phyloP scores from a whole-genome alignment of 2,888 invertebrate species.

The Chydorus sphaericus region DNA sequence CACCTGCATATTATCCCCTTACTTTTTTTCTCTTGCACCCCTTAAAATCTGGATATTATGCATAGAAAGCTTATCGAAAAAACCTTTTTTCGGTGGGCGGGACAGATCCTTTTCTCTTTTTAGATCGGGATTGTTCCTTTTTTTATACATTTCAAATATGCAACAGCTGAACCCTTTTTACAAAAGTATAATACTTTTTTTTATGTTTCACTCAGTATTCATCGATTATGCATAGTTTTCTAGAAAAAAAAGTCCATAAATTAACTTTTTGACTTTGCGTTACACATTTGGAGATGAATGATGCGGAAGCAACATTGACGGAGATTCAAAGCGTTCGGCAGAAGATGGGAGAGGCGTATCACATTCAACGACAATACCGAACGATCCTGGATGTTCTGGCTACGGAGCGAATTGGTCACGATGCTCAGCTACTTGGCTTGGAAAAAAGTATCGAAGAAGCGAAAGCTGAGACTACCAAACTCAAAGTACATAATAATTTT shows the following conservation, averaged over 20 bases:
- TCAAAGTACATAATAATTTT: constrained; percentile 1
- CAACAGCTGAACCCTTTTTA: too few relatives aligned
- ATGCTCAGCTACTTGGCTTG: background rate
- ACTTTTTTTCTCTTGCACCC: too few relatives aligned
- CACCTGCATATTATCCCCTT: too few relatives aligned
- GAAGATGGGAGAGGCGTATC: constrained; percentile 12
- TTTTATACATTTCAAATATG: too few relatives aligned
- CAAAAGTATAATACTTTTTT: too few relatives aligned
- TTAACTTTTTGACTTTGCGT: background rate
- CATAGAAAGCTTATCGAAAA: too few relatives aligned
- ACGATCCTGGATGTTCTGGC: constrained; percentile 6
- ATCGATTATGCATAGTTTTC: too few relatives aligned
- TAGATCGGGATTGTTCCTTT: too few relatives aligned
- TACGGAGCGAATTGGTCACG: constrained; percentile 5
- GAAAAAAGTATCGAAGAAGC: background rate
- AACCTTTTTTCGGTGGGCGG: too few relatives aligned
- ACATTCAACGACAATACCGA: constrained; percentile 12
- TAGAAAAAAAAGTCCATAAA: background rate
- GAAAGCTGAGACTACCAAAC: background rate
- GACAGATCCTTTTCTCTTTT: too few relatives aligned
- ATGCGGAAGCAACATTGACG: constrained; percentile 1
- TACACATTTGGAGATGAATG: background rate
- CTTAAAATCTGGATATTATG: too few relatives aligned
- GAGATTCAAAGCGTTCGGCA: constrained; percentile 11
- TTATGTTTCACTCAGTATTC: too few relatives aligned